A percentile compares a stretch with the other conserved stretches of the same genome.
Evolutionary conservation across 2,113 vertebrate species (phyloP).

Genomic region (Eudyptes chrysolophus): DNA sequence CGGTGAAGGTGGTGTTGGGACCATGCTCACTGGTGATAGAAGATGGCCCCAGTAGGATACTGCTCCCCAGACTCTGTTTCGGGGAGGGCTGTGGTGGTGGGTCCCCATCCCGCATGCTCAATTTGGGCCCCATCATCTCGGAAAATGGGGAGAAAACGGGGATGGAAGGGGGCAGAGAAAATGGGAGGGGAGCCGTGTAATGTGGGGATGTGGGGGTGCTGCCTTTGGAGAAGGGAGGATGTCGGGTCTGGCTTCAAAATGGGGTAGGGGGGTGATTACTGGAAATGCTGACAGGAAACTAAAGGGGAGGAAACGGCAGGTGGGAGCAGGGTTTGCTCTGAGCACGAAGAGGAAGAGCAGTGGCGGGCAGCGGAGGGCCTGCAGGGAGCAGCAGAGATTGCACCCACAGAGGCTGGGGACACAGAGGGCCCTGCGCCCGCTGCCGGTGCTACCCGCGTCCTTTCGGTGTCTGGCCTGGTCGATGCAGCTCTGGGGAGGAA

Average conservation of each 20-base stretch:
- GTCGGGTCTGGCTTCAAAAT: background rate
- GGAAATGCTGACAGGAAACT: background rate
- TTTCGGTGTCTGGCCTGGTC: background rate
- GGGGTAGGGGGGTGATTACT: background rate
- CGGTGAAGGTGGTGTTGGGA: background rate
- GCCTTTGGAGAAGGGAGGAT: background rate
- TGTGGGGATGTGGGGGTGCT: background rate
- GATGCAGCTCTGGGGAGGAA: background rate
- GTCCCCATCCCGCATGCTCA: background rate
- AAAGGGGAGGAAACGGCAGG: background rate
- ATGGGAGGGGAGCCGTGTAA: background rate
- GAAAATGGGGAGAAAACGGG: background rate
- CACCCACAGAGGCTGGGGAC: background rate
- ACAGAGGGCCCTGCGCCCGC: background rate
- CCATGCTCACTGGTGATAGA: background rate
- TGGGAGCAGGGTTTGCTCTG: background rate
- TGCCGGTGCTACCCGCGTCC: background rate
- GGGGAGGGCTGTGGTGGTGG: background rate
- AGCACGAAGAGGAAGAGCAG: fast-evolving
- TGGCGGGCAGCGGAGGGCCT: background rate
- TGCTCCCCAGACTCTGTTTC: background rate
- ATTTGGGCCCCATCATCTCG: background rate
- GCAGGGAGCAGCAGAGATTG: background rate
- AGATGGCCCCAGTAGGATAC: background rate
- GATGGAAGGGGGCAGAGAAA: background rate